A percentile compares a stretch with the other conserved stretches of the same genome.
phyloP scores from a whole-genome alignment of 2,888 invertebrate genomes.

The Mimachlamys varia region DNA sequence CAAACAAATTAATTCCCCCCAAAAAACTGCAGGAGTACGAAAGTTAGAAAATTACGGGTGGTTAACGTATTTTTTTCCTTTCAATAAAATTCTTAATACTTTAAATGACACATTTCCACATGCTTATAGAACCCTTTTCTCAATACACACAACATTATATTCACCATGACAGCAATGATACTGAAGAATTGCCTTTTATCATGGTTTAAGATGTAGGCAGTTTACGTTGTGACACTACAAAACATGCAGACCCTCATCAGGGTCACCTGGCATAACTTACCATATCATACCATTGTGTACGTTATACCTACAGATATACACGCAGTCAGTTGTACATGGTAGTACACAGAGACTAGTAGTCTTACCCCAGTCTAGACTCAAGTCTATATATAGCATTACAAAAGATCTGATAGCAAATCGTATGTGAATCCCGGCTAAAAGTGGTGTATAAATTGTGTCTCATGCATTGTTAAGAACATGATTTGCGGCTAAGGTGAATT shows the following conservation, averaged over 20 bases:
- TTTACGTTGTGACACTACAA: neutral
- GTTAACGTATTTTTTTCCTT: too few relatives aligned
- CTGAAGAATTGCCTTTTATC: neutral
- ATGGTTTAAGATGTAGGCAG: neutral
- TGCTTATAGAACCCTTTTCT: too few relatives aligned
- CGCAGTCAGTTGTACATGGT: neutral
- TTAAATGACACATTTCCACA: too few relatives aligned
- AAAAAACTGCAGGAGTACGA: too few relatives aligned
- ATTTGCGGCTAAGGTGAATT: neutral
- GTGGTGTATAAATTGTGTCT: neutral
- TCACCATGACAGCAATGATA: too few relatives aligned
- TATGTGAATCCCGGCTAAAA: neutral
- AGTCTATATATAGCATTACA: slow-evolving; percentile 17
- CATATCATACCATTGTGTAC: neutral
- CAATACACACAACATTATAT: too few relatives aligned
- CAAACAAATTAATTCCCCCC: too few relatives aligned
- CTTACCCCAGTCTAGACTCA: neutral
- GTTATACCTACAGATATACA: neutral
- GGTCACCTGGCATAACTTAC: neutral
- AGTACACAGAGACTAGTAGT: neutral
- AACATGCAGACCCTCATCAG: neutral
- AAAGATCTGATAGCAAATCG: neutral
- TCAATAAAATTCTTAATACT: too few relatives aligned
- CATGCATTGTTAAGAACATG: neutral
- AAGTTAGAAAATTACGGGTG: too few relatives aligned